Percentiles rank a stretch among this genome's conserved stretches.
These are phyloP conservation scores for Gerris buenoi DNA, from an alignment of 1,140 invertebrate species.

Conservation along the genomic window DNA sequence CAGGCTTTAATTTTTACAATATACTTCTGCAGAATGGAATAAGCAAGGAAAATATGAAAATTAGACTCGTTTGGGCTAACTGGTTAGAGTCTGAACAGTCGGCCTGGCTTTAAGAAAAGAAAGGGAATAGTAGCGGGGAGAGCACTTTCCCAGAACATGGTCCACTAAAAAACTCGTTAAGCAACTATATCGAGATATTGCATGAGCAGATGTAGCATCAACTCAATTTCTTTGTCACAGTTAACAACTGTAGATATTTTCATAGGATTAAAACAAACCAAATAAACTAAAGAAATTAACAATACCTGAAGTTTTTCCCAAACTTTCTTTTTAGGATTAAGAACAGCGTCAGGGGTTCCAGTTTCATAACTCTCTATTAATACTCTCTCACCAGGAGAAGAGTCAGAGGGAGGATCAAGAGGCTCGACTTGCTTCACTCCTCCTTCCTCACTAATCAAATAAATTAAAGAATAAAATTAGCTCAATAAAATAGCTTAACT, in stretches of 20 bases:
- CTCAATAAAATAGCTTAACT: too few species aligned
- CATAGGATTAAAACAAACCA: not conserved
- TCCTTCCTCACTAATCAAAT: slow-evolving; percentile 40
- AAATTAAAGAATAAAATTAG: too few species aligned
- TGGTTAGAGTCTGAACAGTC: too few species aligned
- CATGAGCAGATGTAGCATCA: not conserved
- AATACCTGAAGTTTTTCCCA: slow-evolving; percentile 76
- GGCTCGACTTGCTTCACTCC: slow-evolving; percentile 61
- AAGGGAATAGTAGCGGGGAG: too few species aligned
- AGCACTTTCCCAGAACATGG: too few species aligned
- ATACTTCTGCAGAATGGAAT: too few species aligned
- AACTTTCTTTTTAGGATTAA: slow-evolving; percentile 97
- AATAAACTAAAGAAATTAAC: not conserved
- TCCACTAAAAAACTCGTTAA: too few species aligned
- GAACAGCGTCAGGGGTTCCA: slow-evolving; percentile 59
- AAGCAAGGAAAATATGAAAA: too few species aligned
- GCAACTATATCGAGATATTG: not conserved
- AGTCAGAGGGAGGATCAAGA: slow-evolving; percentile 53
- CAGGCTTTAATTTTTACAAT: too few species aligned
- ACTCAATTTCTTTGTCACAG: too few species aligned
- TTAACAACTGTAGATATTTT: not conserved
- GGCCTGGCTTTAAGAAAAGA: too few species aligned
- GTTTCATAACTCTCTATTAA: slow-evolving; percentile 64
- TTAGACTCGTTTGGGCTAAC: too few species aligned
- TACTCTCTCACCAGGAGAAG: slow-evolving; percentile 64